Evolutionary conservation across 1,140 invertebrate genomes (phyloP).

Genomic region (Lepidostoma basale): DNA sequence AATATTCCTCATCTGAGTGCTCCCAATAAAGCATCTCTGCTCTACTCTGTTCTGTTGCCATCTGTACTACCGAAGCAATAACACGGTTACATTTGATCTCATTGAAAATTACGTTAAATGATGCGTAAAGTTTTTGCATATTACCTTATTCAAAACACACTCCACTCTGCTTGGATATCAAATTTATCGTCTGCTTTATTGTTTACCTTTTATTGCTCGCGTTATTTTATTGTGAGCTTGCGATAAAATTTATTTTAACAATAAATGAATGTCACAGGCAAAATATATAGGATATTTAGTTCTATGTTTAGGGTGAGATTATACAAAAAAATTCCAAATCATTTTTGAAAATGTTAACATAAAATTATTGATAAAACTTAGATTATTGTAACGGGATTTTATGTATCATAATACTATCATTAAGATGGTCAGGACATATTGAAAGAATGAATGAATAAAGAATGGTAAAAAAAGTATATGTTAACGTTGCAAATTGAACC

Average conservation of each 20-base stretch:
- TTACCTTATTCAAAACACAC: slow-evolving; percentile 30
- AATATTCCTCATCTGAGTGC: background rate
- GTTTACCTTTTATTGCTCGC: slow-evolving; percentile 15
- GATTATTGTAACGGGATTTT: too few relatives aligned
- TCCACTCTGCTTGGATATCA: slow-evolving; percentile 11
- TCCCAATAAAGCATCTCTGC: slow-evolving; percentile 1
- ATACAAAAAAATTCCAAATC: too few relatives aligned
- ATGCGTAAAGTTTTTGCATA: slow-evolving; percentile 34
- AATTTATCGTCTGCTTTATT: slow-evolving; percentile 19
- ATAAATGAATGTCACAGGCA: too few relatives aligned
- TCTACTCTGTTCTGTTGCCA: background rate
- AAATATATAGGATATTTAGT: too few relatives aligned
- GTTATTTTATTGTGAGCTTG: background rate
- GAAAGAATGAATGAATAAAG: too few relatives aligned
- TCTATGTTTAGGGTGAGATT: too few relatives aligned
- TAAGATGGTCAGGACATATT: too few relatives aligned
- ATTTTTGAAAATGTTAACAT: too few relatives aligned
- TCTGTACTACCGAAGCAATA: slow-evolving; percentile 5
- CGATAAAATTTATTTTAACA: slow-evolving; percentile 12
- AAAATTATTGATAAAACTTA: too few relatives aligned
- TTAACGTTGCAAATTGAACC: too few relatives aligned
- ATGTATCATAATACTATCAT: too few relatives aligned
- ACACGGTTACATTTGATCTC: slow-evolving; percentile 25
- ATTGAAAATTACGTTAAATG: slow-evolving; percentile 35
- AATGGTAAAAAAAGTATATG: too few relatives aligned